A percentile compares a stretch with the other conserved stretches of the same genome.
These are phyloP conservation scores for Cordylochernes scorpioides DNA, from an alignment of 2,888 invertebrate genomes.

Conservation along the genomic window DNA sequence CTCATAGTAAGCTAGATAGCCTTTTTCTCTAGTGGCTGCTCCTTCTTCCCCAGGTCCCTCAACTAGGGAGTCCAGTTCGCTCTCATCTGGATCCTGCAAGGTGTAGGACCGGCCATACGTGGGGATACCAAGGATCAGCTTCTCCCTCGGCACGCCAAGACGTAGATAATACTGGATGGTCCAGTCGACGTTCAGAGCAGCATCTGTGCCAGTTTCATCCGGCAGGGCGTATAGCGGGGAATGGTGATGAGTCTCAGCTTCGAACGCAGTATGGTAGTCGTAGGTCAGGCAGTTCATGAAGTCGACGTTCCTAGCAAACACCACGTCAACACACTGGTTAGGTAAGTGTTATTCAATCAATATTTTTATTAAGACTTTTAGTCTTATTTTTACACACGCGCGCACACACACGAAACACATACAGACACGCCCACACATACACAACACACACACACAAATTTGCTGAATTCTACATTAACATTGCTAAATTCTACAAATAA, in stretches of 20 bases:
- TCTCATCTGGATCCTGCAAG: conserved; percentile 44
- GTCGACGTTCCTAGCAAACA: conserved; percentile 40
- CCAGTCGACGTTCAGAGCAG: conserved; percentile 41
- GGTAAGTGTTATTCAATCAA: too few relatives aligned
- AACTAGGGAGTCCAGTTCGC: conserved; percentile 57
- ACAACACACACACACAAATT: too few relatives aligned
- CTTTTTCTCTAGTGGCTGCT: conserved; percentile 67
- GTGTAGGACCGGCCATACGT: conserved; percentile 63
- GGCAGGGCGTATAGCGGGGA: conserved; percentile 46
- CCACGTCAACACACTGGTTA: too few relatives aligned
- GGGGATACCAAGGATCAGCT: conserved; percentile 24
- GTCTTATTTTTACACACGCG: too few relatives aligned
- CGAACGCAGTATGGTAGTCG: conserved; percentile 74
- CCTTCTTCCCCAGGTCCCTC: conserved; percentile 75
- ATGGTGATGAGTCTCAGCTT: conserved; percentile 70
- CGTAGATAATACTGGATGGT: conserved; percentile 22
- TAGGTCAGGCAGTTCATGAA: conserved; percentile 75
- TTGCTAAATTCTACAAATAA: too few relatives aligned
- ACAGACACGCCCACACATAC: too few relatives aligned
- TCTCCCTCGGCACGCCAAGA: conserved; percentile 20
- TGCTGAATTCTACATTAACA: too few relatives aligned
- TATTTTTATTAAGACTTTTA: too few relatives aligned
- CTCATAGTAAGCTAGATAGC: conserved; percentile 75
- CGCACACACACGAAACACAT: too few relatives aligned
- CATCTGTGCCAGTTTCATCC: conserved; percentile 59